A percentile compares a stretch with the other conserved stretches of the same genome.
Evolutionary conservation across 2,888 invertebrate genomes (phyloP).

Genomic region (Drosophila rubida): DNA sequence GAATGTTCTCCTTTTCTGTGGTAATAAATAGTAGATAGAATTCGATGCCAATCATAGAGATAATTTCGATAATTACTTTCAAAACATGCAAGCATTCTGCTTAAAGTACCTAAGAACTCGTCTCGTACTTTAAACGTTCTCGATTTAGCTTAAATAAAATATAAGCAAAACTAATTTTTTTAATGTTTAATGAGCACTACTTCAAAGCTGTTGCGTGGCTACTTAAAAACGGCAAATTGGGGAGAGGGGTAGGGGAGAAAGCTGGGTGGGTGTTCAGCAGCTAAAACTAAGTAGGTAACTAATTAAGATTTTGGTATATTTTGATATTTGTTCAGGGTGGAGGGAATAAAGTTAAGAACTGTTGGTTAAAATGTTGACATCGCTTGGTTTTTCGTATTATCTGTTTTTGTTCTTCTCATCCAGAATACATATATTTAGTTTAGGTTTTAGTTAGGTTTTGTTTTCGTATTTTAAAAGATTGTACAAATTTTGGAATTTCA

Average conservation of each 20-base stretch:
- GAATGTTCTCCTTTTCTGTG: conserved; percentile 6
- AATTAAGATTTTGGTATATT: conserved; percentile 37
- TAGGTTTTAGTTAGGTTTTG: conserved; percentile 37
- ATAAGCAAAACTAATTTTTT: conserved; percentile 63
- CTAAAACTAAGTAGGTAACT: conserved; percentile 47
- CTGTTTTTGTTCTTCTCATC: conserved; percentile 23
- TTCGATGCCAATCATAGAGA: conserved; percentile 16
- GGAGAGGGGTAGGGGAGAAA: not conserved
- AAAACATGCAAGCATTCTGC: conserved; percentile 55
- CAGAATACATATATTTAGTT: conserved; percentile 31
- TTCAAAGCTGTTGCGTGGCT: conserved; percentile 44
- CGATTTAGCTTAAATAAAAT: conserved; percentile 55
- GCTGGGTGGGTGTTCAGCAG: conserved; percentile 18
- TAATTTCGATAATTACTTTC: conserved; percentile 24
- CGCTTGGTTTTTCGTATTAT: conserved; percentile 76
- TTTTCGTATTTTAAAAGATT: conserved; percentile 45
- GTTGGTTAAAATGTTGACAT: conserved; percentile 85
- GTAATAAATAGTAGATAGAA: conserved; percentile 34
- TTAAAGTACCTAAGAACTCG: conserved; percentile 21
- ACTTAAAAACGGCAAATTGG: conserved; percentile 32
- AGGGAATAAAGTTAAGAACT: conserved; percentile 50
- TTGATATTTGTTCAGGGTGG: conserved; percentile 27
- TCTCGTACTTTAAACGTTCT: conserved; percentile 33
- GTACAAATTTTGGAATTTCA: conserved; percentile 58
- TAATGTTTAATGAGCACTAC: conserved; percentile 67